Conservation (phyloP, 2,888 invertebrate species). For the Rhagophthalmus giganteus region DNA sequence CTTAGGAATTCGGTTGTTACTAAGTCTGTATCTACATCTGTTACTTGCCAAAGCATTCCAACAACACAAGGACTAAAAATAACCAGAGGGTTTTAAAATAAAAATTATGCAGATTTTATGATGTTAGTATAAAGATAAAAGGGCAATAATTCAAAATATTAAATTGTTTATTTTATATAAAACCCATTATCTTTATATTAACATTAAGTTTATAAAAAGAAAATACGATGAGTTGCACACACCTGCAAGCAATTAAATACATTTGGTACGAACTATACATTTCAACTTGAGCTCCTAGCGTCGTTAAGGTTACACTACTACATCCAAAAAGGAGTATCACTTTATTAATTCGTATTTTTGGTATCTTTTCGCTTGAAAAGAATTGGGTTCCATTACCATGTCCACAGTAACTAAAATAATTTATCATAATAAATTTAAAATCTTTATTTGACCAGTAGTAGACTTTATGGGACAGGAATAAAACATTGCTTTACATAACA, state of each 20-base stretch:
- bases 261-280: conserved; percentile 56
- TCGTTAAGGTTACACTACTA: conserved; percentile 55
- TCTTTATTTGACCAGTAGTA: too few relatives aligned
- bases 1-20: conserved; percentile 57
- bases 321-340: conserved; percentile 71
- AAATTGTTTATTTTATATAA: too few relatives aligned
- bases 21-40: conserved; percentile 58
- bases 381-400: conserved; percentile 70
- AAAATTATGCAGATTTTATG: background rate
- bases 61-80: conserved; percentile 59
- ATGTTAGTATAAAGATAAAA: background rate
- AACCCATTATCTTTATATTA: too few relatives aligned
- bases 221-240: too few relatives aligned
- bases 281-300: conserved; percentile 56
- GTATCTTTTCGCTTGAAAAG: conserved; percentile 60
- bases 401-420: conserved; percentile 63
- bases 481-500: too few relatives aligned
- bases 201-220: too few relatives aligned
- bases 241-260: conserved; percentile 55
- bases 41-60: conserved; percentile 59
- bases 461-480: too few relatives aligned
- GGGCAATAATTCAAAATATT: conserved; percentile 3
- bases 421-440: conserved; percentile 3
- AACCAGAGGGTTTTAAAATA: too few relatives aligned
- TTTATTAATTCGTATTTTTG: conserved; percentile 59